Conservation (phyloP, 2,888 invertebrate genomes). For the Ecliptopera silaceata region DNA sequence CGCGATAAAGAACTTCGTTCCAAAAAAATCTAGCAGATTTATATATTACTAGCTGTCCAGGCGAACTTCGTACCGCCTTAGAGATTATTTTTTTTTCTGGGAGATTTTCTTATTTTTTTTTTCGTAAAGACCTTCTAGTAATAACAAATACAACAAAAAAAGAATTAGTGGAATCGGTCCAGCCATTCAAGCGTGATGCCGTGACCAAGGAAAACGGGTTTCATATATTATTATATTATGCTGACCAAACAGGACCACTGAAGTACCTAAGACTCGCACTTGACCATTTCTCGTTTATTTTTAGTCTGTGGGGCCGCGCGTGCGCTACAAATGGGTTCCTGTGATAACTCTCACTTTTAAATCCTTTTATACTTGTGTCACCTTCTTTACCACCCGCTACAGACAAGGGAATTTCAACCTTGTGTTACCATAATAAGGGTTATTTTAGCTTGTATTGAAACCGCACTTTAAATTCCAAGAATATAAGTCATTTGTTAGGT, state of each 20-base stretch:
- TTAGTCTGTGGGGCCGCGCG: slow-evolving; percentile 73
- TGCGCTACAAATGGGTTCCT: slow-evolving; percentile 77
- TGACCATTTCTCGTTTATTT: slow-evolving; percentile 46
- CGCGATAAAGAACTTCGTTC: too few species aligned
- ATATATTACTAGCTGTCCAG: too few species aligned
- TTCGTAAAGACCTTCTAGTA: too few species aligned
- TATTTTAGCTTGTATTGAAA: slow-evolving; percentile 26
- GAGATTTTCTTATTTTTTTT: too few species aligned
- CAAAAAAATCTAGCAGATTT: too few species aligned
- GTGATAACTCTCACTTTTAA: slow-evolving; percentile 83
- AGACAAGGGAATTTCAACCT: slow-evolving; percentile 41
- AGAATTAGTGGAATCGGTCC: too few species aligned
- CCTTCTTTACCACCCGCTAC: slow-evolving; percentile 45
- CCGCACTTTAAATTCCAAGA: slow-evolving; percentile 73
- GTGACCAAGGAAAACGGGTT: too few species aligned
- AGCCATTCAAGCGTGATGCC: too few species aligned
- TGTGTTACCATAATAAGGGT: slow-evolving; percentile 39
- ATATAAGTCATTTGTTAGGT: slow-evolving; percentile 80
- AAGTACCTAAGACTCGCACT: not conserved
- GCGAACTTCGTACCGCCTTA: too few species aligned
- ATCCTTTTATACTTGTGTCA: slow-evolving; percentile 75
- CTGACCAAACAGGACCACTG: not conserved
- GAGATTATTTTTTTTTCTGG: too few species aligned
- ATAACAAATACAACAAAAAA: too few species aligned
- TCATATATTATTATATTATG: not conserved